Percentiles rank a stretch among this genome's conserved stretches.
Conservation (phyloP, 2,797 vertebrate genomes). For the Phataginus tetradactyla region DNA sequence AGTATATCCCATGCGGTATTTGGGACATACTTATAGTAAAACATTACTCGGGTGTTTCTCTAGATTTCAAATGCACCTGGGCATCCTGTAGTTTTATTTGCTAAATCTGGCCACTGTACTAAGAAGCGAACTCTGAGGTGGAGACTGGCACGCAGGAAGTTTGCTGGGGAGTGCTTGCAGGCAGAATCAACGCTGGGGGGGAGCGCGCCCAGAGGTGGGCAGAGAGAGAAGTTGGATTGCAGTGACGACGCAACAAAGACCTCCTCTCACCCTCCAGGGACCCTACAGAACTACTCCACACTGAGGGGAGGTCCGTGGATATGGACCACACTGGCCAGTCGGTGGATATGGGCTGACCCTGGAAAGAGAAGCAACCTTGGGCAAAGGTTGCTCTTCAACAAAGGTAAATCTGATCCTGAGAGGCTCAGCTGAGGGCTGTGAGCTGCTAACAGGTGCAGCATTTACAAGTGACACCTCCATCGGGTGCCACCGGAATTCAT, state of each 20-base stretch:
- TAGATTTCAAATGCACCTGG: background rate
- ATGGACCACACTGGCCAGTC: background rate
- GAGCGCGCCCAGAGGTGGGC: rapidly evolving
- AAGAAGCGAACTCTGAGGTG: background rate
- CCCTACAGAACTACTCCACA: background rate
- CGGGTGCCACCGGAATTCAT: no score
- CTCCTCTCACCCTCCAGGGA: background rate
- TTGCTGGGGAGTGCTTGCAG: background rate
- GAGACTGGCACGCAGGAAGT: background rate
- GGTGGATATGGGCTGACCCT: background rate
- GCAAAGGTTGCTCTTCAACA: background rate
- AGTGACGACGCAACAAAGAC: no score
- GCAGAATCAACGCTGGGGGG: rapidly evolving
- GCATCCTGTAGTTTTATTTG: background rate
- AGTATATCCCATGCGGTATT: background rate
- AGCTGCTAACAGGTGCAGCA: background rate
- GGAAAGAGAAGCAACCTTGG: background rate
- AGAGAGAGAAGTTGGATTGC: background rate
- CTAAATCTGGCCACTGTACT: background rate
- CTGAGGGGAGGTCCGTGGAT: background rate
- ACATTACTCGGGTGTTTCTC: background rate
- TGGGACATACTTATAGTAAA: background rate
- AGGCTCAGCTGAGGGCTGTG: background rate
- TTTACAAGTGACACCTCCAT: background rate
- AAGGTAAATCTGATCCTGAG: no score